Percentiles rank a stretch among this genome's conserved stretches.
Evolutionary conservation across 2,888 invertebrate species (phyloP).

Genomic region (Ormyrus rosae): DNA sequence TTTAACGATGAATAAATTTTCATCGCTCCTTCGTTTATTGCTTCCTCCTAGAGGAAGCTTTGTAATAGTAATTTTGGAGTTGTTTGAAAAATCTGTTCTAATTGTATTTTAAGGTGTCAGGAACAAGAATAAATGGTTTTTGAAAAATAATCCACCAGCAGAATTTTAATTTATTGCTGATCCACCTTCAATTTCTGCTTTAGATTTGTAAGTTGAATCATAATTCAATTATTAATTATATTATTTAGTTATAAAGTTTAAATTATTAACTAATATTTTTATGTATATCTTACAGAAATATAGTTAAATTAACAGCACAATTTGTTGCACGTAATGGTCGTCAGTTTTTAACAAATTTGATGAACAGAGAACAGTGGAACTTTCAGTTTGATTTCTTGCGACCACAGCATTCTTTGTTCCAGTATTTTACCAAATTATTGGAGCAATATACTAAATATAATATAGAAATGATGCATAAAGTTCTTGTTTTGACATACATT

Average conservation of each 20-base stretch:
- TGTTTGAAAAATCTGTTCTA: too few species aligned
- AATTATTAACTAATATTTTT: constrained; percentile 3
- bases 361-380: constrained; percentile 98
- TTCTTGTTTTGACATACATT: too few species aligned
- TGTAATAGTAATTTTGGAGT: too few species aligned
- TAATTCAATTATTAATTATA: constrained; percentile 24
- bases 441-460: constrained; percentile 99
- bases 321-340: constrained; percentile 99
- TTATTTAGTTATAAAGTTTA: constrained; percentile 6
- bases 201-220: constrained; percentile 86
- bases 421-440: constrained; percentile 97
- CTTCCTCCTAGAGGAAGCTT: too few species aligned
- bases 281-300: constrained; percentile 82
- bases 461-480: too few species aligned
- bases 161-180: constrained; percentile 97
- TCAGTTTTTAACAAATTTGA: constrained; percentile 97
- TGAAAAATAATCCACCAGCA: constrained; percentile 88
- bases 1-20: too few species aligned
- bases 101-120: too few species aligned
- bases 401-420: constrained; percentile 98
- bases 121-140: too few species aligned
- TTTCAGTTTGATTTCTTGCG: constrained; percentile 99
- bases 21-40: too few species aligned
- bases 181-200: constrained; percentile 98
- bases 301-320: constrained; percentile 98